Conservation (phyloP, 2,888 invertebrate species). For the Lepas anatifera region DNA sequence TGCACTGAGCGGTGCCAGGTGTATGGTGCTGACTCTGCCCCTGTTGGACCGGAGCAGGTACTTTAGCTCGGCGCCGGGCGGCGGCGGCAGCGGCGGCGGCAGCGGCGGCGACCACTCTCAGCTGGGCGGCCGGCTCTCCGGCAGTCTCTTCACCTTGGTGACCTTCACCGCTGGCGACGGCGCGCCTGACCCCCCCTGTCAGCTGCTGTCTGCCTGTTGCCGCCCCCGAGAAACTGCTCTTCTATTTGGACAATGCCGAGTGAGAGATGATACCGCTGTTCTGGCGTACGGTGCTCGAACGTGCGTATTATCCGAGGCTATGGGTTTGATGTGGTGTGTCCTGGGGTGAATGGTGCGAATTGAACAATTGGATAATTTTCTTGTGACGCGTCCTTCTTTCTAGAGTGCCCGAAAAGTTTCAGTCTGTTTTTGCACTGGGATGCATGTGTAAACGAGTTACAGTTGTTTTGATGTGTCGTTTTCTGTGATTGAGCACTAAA, state of each 20-base stretch:
- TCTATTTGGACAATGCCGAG: background rate
- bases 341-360: background rate
- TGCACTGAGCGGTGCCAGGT: too few species aligned
- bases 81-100: background rate
- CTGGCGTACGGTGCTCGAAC: background rate
- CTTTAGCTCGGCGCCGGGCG: background rate
- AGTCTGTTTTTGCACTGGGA: background rate
- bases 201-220: background rate
- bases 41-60: too few species aligned
- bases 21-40: too few species aligned
- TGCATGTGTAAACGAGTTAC: background rate
- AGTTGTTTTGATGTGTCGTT: too few species aligned
- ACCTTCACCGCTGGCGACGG: background rate
- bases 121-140: background rate
- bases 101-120: background rate
- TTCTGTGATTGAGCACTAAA: too few species aligned
- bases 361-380: background rate
- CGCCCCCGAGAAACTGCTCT: background rate
- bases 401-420: background rate
- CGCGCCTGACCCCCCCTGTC: background rate
- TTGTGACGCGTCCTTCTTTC: background rate
- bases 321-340: background rate
- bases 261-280: too few species aligned
- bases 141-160: constrained; percentile 1
- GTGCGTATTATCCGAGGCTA: too few species aligned